These are phyloP conservation scores for Drosophila pruinosa DNA, from an alignment of 1,140 invertebrate genomes.

Conservation along the genomic window DNA sequence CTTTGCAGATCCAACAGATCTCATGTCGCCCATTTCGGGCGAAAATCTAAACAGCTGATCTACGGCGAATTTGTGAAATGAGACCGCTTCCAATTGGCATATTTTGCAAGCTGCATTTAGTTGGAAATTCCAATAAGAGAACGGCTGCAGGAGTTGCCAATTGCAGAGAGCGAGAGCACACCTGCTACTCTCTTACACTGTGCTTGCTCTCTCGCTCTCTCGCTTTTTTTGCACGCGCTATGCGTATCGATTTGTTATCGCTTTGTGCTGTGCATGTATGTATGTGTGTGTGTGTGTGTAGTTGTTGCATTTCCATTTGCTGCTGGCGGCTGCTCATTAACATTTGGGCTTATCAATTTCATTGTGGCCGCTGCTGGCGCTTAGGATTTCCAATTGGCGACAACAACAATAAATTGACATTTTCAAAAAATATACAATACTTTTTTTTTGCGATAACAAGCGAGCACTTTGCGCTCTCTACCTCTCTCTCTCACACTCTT, in stretches of 20 bases:
- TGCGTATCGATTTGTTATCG: slow-evolving; percentile 47
- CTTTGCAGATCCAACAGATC: too few relatives aligned
- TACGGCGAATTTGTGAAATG: slow-evolving; percentile 12
- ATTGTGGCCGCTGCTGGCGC: background rate
- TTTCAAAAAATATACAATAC: slow-evolving; percentile 27
- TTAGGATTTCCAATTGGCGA: background rate
- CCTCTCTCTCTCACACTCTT: background rate
- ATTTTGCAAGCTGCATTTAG: background rate
- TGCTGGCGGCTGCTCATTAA: slow-evolving; percentile 40
- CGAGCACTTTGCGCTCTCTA: background rate
- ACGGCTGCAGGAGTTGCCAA: too few relatives aligned
- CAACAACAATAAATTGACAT: slow-evolving; percentile 23
- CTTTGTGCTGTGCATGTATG: background rate
- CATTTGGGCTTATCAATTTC: slow-evolving; percentile 21
- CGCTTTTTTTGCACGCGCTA: background rate
- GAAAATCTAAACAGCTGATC: slow-evolving; percentile 38
- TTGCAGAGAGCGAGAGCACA: background rate
- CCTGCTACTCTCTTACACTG: background rate
- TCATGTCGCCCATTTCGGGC: background rate
- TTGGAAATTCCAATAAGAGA: slow-evolving; percentile 17
- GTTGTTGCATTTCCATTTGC: slow-evolving; percentile 42
- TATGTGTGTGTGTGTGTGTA: slow-evolving; percentile 6
- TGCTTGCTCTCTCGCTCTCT: background rate
- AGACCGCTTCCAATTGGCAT: background rate
- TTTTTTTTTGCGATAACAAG: slow-evolving; percentile 33